These are phyloP conservation scores for Hecatera dysodea DNA, from an alignment of 2,888 invertebrate genomes.

Conservation along the genomic window DNA sequence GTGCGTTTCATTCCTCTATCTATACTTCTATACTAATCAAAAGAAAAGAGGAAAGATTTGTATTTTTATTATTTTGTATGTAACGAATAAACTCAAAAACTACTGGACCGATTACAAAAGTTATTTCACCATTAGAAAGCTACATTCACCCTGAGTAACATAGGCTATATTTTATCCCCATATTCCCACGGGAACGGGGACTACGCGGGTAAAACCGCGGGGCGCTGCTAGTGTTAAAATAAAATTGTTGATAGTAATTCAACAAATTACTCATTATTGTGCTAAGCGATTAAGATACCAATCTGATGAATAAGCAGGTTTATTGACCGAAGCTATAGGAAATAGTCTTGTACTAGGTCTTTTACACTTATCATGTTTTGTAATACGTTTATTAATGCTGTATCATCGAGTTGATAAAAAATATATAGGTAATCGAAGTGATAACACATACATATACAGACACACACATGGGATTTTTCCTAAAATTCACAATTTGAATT, in stretches of 20 bases:
- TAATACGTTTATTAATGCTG: background rate
- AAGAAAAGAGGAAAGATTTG: too few relatives aligned
- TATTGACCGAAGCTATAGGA: slow-evolving; percentile 14
- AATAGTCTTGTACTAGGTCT: background rate
- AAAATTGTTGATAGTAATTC: background rate
- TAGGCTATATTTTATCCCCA: too few relatives aligned
- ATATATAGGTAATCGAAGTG: background rate
- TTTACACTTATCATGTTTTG: background rate
- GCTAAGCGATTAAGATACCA: background rate
- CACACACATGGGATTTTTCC: background rate
- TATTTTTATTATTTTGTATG: too few relatives aligned
- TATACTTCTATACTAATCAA: too few relatives aligned
- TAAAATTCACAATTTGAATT: background rate
- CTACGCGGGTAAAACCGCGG: too few relatives aligned
- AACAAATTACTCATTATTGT: slow-evolving; percentile 7
- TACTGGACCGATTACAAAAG: too few relatives aligned
- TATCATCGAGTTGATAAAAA: background rate
- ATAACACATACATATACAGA: too few relatives aligned
- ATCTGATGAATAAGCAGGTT: background rate
- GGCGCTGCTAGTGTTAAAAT: background rate
- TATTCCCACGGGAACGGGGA: too few relatives aligned
- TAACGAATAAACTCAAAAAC: too few relatives aligned
- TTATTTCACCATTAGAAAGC: too few relatives aligned
- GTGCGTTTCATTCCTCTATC: background rate
- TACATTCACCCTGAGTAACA: too few relatives aligned